Base-by-base conservation (phyloP, 2,113 vertebrate genomes). In the Uria aalge region DNA sequence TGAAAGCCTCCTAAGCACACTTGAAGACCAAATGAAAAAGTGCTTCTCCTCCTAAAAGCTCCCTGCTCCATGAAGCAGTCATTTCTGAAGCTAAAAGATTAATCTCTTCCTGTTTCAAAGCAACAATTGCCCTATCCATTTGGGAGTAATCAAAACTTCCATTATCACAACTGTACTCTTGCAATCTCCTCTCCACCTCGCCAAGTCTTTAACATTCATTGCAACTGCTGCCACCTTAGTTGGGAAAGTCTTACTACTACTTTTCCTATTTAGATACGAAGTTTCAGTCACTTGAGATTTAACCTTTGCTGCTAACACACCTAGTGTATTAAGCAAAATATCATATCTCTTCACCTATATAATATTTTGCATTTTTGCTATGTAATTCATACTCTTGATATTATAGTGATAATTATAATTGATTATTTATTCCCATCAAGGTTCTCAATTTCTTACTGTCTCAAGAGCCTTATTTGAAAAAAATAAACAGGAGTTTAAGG, bases 331-430 rank as follows among this genome's bases (percentile, higher is more conserved):
- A 94, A 55, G 43, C 17, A 75, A 73, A 85, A 38, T 18, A 62
- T 4, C 1, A 0, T 30, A 10, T 34, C 69, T 88, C 73, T 71
- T 67, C 3, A 78, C 21, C 41, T 57, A 62, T 4, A 64, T 0
- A 5, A 50, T 53, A 8, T 90, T 90, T 29, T 32, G 3, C 5
- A 23, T 71, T 90, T 92, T 78, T 63, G 22, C 36, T 24, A 20
- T 32, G 17, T 26, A 92, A 67, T 63, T 72, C 29, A 94, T 29
- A 73, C 11, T 72, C 38, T 32, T 64, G 20, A 34, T 41, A 67
- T 29, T 40, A 34, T 72, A 45, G 56, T 9, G 5, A 41, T 26
- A 48, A 79, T 59, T n/a, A 45, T 16, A 62, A 68, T 15, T 26
- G 3, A 68, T 22, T 73, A 57, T 48, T 89, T 48, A 15, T 69